phyloP scores from a whole-genome alignment of 30 jellyfish, hydroid and myxozoan genomes.

The Hydractinia echinata region DNA sequence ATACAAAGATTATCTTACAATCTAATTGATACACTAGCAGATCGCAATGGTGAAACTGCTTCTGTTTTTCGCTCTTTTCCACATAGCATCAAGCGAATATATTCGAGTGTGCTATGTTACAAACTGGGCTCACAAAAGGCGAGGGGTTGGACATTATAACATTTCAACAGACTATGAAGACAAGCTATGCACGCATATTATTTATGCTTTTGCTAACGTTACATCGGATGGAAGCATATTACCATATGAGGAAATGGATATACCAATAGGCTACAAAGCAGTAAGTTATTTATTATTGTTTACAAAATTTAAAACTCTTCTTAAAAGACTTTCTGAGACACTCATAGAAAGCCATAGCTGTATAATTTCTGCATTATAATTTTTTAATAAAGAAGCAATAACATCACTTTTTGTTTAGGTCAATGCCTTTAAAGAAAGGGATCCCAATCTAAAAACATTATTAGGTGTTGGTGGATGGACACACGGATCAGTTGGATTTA shows the following conservation, averaged over 20 bases:
- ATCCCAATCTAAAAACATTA: not conserved
- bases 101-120: slow-evolving; percentile 19
- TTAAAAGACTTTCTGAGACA: too few species aligned
- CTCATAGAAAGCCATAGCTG: too few species aligned
- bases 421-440: not conserved
- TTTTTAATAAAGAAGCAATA: not conserved
- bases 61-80: not conserved
- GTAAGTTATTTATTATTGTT: not conserved
- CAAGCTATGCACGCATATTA: slow-evolving; percentile 22
- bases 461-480: slow-evolving; percentile 26
- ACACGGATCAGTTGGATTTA: slow-evolving; percentile 22
- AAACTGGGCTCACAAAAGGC: slow-evolving; percentile 16
- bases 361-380: not conserved
- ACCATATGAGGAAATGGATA: not conserved
- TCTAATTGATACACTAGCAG: too few species aligned
- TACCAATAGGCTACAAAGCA: not conserved
- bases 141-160: not conserved
- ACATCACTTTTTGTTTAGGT: not conserved
- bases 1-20: too few species aligned
- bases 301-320: too few species aligned
- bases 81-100: not conserved
- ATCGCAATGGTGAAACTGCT: not conserved
- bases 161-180: slow-evolving; percentile 17
- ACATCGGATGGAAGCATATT: not conserved
- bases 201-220: slow-evolving; percentile 26